Percentiles rank a stretch among this genome's conserved stretches.
These are phyloP conservation scores for Catalaphyllia jardinei DNA, from an alignment of 64 coral and sea anemone species.

Conservation along the genomic window DNA sequence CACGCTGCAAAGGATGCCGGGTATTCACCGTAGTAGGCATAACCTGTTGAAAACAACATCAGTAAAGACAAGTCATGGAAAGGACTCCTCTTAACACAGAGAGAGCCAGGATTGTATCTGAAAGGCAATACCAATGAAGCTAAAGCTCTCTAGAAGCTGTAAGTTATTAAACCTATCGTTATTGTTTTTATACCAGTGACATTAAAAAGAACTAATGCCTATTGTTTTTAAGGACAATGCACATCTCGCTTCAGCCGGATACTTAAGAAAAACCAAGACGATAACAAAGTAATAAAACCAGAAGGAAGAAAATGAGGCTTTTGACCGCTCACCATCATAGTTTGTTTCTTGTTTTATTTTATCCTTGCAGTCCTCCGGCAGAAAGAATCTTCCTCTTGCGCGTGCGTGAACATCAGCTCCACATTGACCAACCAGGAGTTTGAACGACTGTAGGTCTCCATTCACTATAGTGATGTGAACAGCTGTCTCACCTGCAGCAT, in stretches of 20 bases:
- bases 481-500: slow-evolving; percentile 65
- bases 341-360: slow-evolving; percentile 65
- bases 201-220: too few species aligned
- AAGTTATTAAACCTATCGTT: too few species aligned
- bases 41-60: slow-evolving; percentile 35
- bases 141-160: too few species aligned
- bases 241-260: too few species aligned
- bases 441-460: slow-evolving; percentile 71
- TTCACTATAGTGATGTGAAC: slow-evolving; percentile 80
- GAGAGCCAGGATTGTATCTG: too few species aligned
- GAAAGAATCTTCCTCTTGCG: slow-evolving; percentile 71
- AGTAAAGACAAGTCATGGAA: neutral
- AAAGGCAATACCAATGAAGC: too few species aligned
- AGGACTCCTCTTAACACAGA: neutral
- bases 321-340: slow-evolving; percentile 50
- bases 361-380: slow-evolving; percentile 80
- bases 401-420: slow-evolving; percentile 66
- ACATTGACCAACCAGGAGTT: slow-evolving; percentile 50
- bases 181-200: too few species aligned
- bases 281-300: too few species aligned
- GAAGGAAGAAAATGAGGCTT: too few species aligned
- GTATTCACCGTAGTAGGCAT: slow-evolving; percentile 88
- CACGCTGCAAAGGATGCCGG: slow-evolving; percentile 82
- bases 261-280: too few species aligned
- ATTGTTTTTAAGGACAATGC: too few species aligned